These are phyloP conservation scores for Carapus acus DNA, from an alignment of 2,797 vertebrate species.

Conservation along the genomic window DNA sequence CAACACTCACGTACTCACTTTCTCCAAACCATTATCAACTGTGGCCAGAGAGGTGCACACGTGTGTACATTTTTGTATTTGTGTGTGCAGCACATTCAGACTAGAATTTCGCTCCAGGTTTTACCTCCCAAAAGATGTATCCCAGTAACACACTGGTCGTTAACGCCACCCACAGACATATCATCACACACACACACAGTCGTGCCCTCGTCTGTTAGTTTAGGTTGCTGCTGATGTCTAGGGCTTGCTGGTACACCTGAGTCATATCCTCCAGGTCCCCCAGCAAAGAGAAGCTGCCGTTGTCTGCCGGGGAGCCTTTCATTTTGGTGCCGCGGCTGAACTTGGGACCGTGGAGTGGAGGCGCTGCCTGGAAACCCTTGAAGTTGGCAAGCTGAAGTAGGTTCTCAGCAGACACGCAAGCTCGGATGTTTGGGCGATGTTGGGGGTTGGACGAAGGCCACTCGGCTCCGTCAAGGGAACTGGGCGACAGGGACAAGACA, in stretches of 20 bases:
- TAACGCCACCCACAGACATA: constrained; percentile 56
- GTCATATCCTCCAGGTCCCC: constrained; percentile 98
- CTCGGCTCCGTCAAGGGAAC: constrained; percentile 83
- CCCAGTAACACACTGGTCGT: constrained; percentile 78
- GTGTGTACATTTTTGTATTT: constrained; percentile 35
- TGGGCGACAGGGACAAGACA: constrained; percentile 77
- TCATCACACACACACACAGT: constrained; percentile 27
- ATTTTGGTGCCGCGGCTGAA: constrained; percentile 77
- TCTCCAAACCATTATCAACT: constrained; percentile 43
- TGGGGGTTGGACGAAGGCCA: constrained; percentile 79
- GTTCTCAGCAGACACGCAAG: constrained; percentile 93
- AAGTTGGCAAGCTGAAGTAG: constrained; percentile 94
- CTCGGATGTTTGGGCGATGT: constrained; percentile 84
- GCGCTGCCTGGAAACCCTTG: constrained; percentile 83
- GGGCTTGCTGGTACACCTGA: constrained; percentile 99
- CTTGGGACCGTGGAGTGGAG: constrained; percentile 83
- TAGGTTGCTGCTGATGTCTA: constrained; percentile 97
- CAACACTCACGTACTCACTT: constrained; percentile 38
- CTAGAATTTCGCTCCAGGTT: constrained; percentile 53
- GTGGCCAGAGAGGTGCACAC: constrained; percentile 53
- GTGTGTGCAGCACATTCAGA: too few relatives aligned
- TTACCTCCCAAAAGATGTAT: constrained; percentile 59
- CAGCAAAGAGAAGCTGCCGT: constrained; percentile 96
- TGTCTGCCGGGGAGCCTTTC: constrained; percentile 85
- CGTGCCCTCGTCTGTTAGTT: constrained; percentile 70